A percentile compares a stretch with the other conserved stretches of the same genome.
Evolutionary conservation across 2,888 invertebrate species (phyloP).

Genomic region (Mythimna pallens): DNA sequence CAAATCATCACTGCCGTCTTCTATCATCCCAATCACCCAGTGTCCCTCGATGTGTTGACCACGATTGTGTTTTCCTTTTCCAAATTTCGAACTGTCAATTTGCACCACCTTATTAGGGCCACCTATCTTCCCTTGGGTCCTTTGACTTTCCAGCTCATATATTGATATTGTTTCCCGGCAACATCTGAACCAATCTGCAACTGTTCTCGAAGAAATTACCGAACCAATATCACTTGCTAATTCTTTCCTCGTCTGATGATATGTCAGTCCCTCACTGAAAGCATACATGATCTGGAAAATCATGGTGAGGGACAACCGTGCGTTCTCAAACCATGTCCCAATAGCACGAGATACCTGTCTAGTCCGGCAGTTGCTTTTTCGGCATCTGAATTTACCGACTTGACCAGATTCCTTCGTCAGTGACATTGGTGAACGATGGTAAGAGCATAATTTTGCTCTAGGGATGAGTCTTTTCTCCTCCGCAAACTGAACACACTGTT

Average conservation of each 20-base stretch:
- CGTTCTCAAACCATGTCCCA: background rate
- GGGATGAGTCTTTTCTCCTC: constrained; percentile 21
- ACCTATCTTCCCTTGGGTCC: background rate
- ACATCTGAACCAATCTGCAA: background rate
- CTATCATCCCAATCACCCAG: no score
- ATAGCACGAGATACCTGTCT: background rate
- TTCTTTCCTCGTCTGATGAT: no score
- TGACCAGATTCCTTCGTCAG: background rate
- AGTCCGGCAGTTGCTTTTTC: background rate
- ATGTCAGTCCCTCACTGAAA: no score
- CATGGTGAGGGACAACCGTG: background rate
- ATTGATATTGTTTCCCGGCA: background rate
- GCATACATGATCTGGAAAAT: background rate
- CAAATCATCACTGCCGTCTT: no score
- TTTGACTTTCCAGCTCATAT: background rate
- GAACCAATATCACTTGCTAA: background rate
- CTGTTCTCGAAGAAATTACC: background rate
- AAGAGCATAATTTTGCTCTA: background rate
- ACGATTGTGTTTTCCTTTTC: no score
- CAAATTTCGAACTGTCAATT: no score
- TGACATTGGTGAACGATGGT: background rate
- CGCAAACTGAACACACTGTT: constrained; percentile 1
- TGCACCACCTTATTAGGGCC: no score
- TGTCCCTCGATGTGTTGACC: no score
- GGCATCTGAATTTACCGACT: background rate